phyloP scores from a whole-genome alignment of 1,140 invertebrate species.

The Drosophila elegans region DNA sequence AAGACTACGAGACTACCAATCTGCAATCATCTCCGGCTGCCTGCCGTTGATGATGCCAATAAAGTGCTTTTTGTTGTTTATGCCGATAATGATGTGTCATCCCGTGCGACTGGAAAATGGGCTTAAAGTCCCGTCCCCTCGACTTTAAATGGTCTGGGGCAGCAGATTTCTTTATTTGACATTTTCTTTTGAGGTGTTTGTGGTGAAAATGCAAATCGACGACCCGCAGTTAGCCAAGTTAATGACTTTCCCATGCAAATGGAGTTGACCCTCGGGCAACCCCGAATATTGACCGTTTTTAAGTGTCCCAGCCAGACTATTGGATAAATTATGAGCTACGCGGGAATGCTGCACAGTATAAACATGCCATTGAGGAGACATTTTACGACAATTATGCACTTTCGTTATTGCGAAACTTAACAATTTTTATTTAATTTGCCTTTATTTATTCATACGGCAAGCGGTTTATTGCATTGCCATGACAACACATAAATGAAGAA shows the following conservation, averaged over 20 bases:
- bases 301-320: conserved; percentile 54
- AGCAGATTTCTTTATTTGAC: conserved; percentile 51
- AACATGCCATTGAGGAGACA: conserved; percentile 3
- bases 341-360: conserved; percentile 17
- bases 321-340: conserved; percentile 49
- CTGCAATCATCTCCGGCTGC: conserved; percentile 51
- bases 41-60: conserved; percentile 71
- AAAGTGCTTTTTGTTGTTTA: conserved; percentile 78
- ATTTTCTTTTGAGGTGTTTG: conserved; percentile 38
- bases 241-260: conserved; percentile 69
- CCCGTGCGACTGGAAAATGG: conserved; percentile 23
- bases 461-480: conserved; percentile 55
- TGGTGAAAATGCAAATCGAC: conserved; percentile 5
- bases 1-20: conserved; percentile 24
- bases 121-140: conserved; percentile 1
- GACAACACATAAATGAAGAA: conserved; percentile 45
- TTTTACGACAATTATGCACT: conserved; percentile 56
- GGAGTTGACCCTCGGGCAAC: conserved; percentile 27
- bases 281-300: conserved; percentile 52
- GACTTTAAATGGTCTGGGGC: conserved; percentile 32
- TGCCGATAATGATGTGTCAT: conserved; percentile 77
- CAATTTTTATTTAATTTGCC: conserved; percentile 73
- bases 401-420: conserved; percentile 49
- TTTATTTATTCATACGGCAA: conserved; percentile 74
- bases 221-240: conserved; percentile 36